phyloP scores from a whole-genome alignment of 2,113 vertebrate species.

The Meriones unguiculatus region DNA sequence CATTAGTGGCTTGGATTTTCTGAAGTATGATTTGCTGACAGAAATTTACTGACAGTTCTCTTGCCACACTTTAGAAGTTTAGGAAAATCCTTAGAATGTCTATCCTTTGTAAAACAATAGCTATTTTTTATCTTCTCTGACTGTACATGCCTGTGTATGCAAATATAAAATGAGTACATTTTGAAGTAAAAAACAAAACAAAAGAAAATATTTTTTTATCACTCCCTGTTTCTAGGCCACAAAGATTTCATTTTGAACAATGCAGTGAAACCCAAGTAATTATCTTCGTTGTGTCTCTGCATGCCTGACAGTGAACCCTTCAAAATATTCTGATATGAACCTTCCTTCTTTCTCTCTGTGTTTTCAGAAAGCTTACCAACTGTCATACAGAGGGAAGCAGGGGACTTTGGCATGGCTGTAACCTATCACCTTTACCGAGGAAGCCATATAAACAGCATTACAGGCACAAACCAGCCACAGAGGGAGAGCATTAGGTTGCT shows the following conservation, averaged over 20 bases:
- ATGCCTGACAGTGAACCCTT: slow-evolving; percentile 49
- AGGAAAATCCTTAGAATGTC: neutral
- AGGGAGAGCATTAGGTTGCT: slow-evolving; percentile 64
- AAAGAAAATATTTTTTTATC: neutral
- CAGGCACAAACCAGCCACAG: slow-evolving; percentile 53
- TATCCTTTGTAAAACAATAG: slow-evolving; percentile 3
- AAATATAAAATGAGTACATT: neutral
- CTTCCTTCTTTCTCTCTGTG: slow-evolving; percentile 65
- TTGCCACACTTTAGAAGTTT: neutral
- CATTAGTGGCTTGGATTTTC: neutral
- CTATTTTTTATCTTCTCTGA: neutral
- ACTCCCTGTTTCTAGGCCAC: neutral
- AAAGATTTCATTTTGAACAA: slow-evolving; percentile 61
- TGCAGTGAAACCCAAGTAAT: slow-evolving; percentile 39
- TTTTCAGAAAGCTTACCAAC: slow-evolving; percentile 70
- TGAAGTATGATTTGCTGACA: neutral
- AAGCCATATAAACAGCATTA: slow-evolving; percentile 70
- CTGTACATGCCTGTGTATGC: neutral
- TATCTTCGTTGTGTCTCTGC: slow-evolving; percentile 35
- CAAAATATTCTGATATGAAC: slow-evolving; percentile 74
- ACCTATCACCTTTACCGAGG: slow-evolving; percentile 25
- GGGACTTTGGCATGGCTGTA: slow-evolving; percentile 38
- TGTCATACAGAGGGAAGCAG: slow-evolving; percentile 62
- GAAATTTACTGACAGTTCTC: neutral
- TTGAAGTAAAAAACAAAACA: neutral